Base-by-base conservation (phyloP, 1,140 invertebrate species). In the Neocloeon triangulifer region DNA sequence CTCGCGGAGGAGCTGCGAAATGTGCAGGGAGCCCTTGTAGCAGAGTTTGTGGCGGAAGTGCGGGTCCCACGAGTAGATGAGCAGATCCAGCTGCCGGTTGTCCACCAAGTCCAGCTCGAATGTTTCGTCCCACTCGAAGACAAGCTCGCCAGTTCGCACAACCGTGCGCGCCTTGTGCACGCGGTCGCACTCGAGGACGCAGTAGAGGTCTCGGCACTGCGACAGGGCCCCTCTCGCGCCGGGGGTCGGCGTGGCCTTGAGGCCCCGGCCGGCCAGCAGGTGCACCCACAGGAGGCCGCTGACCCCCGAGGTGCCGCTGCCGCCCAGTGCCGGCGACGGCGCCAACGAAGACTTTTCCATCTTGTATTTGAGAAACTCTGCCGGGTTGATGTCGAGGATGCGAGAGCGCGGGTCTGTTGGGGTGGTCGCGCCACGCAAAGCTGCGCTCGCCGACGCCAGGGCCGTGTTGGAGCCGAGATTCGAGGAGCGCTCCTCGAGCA, bases 41-140 rank as follows among this genome's bases (percentile, higher is more conserved):
- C 88, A 94, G 2, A 94, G 61, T 50, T 91, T 88, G 56, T 94
- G 88, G 37, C 88, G 61, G 42, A 86, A 82, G 49, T 88, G 82
- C 2, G 88, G 88, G 59, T 96, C 89, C 91, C 91, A 98, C 2
- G 86, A 92, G 53, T 98, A 98, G 10, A 99, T 84, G 28, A 97
- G 62, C 39, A 98, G 77, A 44, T 95, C 86, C 22, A 97, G 59
- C 52, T 95, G 82, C 40, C 78, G 73, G 43, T 92, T 94, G 39
- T 79, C 76, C 16, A 94, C 81, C 23, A 98, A 56, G 48, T 98
- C 92, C 37, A 99, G 59, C 52, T 98, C 92, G 46, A 99, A 98
- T 16, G 85, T 86, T 58, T 98, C 94, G 46, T 96, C 88, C 94
- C 94, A 99, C 54, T 96, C 89, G 52, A 97, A 97, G 49, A 91